A percentile compares a stretch with the other conserved stretches of the same genome.
These are phyloP conservation scores for Andrena haemorrhoa DNA, from an alignment of 2,888 invertebrate species.

Conservation along the genomic window DNA sequence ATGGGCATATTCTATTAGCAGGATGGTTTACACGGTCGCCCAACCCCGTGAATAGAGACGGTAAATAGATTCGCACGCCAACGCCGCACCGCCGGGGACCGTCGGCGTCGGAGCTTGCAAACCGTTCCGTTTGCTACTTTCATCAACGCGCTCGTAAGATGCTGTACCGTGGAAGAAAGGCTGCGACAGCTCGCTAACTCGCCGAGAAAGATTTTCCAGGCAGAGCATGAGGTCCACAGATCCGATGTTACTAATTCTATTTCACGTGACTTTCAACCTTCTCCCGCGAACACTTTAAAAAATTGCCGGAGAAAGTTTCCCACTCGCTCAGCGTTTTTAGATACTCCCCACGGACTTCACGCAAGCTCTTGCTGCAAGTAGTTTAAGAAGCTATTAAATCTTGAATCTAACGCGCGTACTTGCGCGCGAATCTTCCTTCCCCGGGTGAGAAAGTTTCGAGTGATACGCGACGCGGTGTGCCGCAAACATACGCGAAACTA, in stretches of 20 bases:
- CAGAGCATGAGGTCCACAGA: too few species aligned
- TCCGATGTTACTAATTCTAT: not conserved
- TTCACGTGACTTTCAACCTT: not conserved
- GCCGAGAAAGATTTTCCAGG: not conserved
- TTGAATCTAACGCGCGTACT: conserved; percentile 1
- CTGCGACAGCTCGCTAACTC: not conserved
- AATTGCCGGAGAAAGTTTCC: not conserved
- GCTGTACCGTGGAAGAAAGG: conserved; percentile 36
- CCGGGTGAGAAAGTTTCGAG: conserved; percentile 19
- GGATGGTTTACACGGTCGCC: conserved; percentile 70
- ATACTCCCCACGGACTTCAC: not conserved
- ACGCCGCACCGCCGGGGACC: conserved; percentile 14
- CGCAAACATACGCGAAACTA: conserved; percentile 27
- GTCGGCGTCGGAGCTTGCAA: conserved; percentile 28
- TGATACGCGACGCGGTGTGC: not conserved
- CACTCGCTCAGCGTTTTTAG: not conserved
- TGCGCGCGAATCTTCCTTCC: not conserved
- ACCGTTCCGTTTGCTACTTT: conserved; percentile 62
- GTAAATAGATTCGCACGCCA: conserved; percentile 68
- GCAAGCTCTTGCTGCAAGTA: not conserved
- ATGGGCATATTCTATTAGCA: conserved; percentile 77
- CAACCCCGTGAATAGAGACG: conserved; percentile 70
- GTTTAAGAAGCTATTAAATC: conserved; percentile 37
- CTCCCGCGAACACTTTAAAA: not conserved
- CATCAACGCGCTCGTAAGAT: conserved; percentile 58